Percentiles rank a stretch among this genome's conserved stretches.
Evolutionary conservation across 2,888 invertebrate genomes (phyloP).

Genomic region (Lagria hirta): DNA sequence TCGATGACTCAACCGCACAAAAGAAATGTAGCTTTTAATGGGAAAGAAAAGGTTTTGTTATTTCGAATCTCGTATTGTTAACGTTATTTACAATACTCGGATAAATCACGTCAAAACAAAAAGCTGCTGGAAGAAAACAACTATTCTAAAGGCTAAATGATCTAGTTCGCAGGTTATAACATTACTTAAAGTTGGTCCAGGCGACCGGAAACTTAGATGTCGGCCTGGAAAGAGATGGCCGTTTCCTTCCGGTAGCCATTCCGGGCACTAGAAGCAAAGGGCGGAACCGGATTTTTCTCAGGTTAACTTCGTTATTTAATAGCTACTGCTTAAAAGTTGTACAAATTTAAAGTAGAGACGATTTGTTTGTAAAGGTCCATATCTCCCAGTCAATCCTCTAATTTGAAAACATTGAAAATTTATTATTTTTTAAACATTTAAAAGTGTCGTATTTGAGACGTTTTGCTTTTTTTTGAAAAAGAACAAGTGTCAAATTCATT

Average conservation of each 20-base stretch:
- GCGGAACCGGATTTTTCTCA: constrained; percentile 24
- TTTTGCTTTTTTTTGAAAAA: too few relatives aligned
- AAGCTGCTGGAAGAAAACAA: too few relatives aligned
- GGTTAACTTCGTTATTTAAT: constrained; percentile 24
- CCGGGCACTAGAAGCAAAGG: constrained; percentile 27
- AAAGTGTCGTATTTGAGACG: too few relatives aligned
- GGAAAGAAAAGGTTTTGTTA: too few relatives aligned
- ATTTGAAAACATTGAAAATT: too few relatives aligned
- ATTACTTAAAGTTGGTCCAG: constrained; percentile 39
- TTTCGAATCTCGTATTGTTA: constrained; percentile 17
- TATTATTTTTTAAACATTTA: too few relatives aligned
- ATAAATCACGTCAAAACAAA: constrained; percentile 15
- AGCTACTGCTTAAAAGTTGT: too few relatives aligned
- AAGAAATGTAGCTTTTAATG: constrained; percentile 25
- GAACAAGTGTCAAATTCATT: too few relatives aligned
- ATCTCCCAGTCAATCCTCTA: too few relatives aligned
- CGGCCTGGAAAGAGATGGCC: constrained; percentile 43
- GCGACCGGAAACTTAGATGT: constrained; percentile 40
- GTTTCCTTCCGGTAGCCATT: constrained; percentile 46
- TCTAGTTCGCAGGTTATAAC: constrained; percentile 36
- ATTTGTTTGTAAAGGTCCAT: too few relatives aligned
- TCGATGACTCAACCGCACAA: constrained; percentile 24
- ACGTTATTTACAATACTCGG: constrained; percentile 17
- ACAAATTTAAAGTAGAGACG: too few relatives aligned
- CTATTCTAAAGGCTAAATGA: too few relatives aligned